phyloP scores from a whole-genome alignment of 2,888 invertebrate genomes.

The Ferrisia virgata region DNA sequence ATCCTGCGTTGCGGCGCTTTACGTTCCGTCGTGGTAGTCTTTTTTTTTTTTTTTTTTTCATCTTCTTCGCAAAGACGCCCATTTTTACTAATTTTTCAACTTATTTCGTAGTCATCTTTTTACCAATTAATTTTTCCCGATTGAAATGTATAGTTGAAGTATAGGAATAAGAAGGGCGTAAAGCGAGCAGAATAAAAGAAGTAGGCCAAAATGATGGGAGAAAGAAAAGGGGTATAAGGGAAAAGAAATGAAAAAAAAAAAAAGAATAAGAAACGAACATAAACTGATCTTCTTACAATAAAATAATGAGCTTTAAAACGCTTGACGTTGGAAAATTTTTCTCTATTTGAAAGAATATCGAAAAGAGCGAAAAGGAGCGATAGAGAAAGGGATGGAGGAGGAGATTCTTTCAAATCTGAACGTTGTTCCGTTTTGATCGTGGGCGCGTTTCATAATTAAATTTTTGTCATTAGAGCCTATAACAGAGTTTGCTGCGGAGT shows the following conservation, averaged over 20 bases:
- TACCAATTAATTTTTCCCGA: neutral
- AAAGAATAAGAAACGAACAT: neutral
- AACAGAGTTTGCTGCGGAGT: conserved; percentile 35
- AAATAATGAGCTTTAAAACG: conserved; percentile 2
- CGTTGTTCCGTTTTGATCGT: conserved; percentile 37
- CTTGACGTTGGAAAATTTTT: neutral
- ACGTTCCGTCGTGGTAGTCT: too few relatives aligned
- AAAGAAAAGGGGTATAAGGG: neutral
- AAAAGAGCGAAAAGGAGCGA: neutral
- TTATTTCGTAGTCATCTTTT: neutral
- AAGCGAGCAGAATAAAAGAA: neutral
- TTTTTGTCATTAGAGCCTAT: conserved; percentile 40
- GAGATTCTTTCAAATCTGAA: conserved; percentile 2
- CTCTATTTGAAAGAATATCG: neutral
- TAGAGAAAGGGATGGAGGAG: too few relatives aligned
- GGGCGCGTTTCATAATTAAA: conserved; percentile 42
- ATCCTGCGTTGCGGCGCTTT: neutral
- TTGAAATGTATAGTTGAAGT: neutral
- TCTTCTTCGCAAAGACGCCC: neutral
- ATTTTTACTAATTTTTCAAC: neutral
- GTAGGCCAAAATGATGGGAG: neutral
- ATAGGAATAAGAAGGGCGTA: neutral
- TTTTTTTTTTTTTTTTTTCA: neutral
- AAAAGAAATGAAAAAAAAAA: neutral
- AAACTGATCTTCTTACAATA: conserved; percentile 11